Evolutionary conservation across 92 coral and sea anemone genomes (phyloP).

Genomic region (Umimayanthus chanpuru): DNA sequence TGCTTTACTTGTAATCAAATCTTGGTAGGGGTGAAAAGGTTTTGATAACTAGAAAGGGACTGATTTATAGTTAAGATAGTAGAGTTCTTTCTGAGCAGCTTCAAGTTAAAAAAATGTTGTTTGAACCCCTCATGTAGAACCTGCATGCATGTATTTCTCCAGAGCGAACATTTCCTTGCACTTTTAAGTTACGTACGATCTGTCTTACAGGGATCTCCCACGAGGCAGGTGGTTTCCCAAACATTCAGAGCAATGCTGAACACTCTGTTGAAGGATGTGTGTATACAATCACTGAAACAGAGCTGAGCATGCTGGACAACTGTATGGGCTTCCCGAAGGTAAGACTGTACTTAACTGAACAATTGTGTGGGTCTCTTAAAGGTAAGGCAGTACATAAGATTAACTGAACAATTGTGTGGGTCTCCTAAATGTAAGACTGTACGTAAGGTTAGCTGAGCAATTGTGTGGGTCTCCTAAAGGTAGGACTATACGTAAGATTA

Average conservation of each 20-base stretch:
- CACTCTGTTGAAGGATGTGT: constrained; percentile 91
- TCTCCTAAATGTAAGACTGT: constrained; percentile 75
- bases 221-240: constrained; percentile 91
- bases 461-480: too few relatives aligned
- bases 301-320: constrained; percentile 79
- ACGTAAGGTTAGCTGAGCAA: too few relatives aligned
- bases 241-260: constrained; percentile 66
- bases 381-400: constrained; percentile 43
- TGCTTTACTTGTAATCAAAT: too few relatives aligned
- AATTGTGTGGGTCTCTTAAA: too few relatives aligned
- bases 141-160: neutral
- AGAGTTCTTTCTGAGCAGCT: too few relatives aligned
- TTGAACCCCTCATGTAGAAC: too few relatives aligned
- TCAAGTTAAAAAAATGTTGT: neutral
- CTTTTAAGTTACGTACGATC: neutral
- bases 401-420: constrained; percentile 80
- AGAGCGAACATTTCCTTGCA: neutral
- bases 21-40: too few relatives aligned
- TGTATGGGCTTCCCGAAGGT: constrained; percentile 95
- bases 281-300: constrained; percentile 72
- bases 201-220: constrained; percentile 66
- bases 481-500: too few relatives aligned
- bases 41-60: too few relatives aligned
- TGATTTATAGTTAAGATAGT: too few relatives aligned
- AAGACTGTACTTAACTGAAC: neutral